Evolutionary conservation across 1,140 invertebrate genomes (phyloP), one percentile per base, ranked within the genome.

Genomic region (Drosophila punjabiensis): DNA sequence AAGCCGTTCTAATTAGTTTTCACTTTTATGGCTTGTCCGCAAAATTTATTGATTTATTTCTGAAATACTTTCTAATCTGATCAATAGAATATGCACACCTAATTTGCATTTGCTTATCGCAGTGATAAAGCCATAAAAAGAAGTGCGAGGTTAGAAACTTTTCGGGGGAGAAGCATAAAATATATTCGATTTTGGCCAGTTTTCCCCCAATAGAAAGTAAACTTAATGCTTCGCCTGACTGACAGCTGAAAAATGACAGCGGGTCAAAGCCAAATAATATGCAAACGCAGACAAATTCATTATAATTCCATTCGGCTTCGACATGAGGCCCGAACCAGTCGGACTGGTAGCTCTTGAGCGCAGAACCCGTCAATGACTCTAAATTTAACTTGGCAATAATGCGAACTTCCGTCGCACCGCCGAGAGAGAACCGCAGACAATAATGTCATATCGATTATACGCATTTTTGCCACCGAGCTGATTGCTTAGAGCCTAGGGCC

Each of bases 391-490:
- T 48, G 69, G 50, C 50, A 59, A 76, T 76, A 76, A 76, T 75
- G 62, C 59, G 33, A 58, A 59, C 76, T 78, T 78, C 76, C 76
- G 75, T 61, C 75, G 62, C 39, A 13, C 30, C 11, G 5, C 13
- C 14, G 7, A 52, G 16, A 52, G 47, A 77, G 55, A 78, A 58
- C 52, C 52, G 18, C 59, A 52, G 28, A 48, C n/a, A 68, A 71
- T 71, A 71, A 78, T 78, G 76, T 78, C 76, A 78, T 69, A 78
- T 78, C 76, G 76, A 78, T 78, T 78, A 78, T 61, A 69, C 24
- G 45, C 32, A 56, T 68, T 69, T 68, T 68, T 53, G 35, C 50
- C 24, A 63, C 50, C 48, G 48, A 63, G 24, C 61, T 63, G 52
- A 75, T 75, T 70, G 67, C 56, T 24, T 8, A 5, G 33, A 69